These are phyloP conservation scores for Agrochola circellaris DNA, from an alignment of 2,888 invertebrate species.

Conservation along the genomic window DNA sequence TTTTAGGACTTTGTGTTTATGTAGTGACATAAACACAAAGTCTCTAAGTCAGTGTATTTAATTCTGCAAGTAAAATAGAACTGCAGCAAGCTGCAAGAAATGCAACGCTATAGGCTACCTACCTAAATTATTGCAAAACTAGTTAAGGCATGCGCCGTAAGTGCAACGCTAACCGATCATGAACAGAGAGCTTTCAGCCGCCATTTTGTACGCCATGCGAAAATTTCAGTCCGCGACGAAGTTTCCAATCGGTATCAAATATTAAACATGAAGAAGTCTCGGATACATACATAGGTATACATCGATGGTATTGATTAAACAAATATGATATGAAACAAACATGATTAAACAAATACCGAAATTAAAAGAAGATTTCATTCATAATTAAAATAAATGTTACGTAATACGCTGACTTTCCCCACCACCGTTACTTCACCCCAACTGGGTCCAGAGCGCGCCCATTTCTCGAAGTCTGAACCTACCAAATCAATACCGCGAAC, in stretches of 20 bases:
- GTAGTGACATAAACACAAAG: neutral
- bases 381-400: neutral
- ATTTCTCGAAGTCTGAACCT: slow-evolving; percentile 5
- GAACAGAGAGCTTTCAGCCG: neutral
- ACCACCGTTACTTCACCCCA: neutral
- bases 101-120: neutral
- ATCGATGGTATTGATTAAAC: too few relatives aligned
- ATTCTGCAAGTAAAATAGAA: neutral
- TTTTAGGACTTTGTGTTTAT: too few relatives aligned
- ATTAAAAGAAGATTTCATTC: neutral
- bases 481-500: slow-evolving; percentile 26
- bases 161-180: neutral
- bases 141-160: slow-evolving; percentile 4
- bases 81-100: neutral
- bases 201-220: slow-evolving; percentile 22
- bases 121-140: neutral
- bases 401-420: neutral
- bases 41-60: too few relatives aligned
- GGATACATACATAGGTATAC: too few relatives aligned
- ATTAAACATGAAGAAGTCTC: neutral
- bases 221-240: neutral
- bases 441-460: too few relatives aligned
- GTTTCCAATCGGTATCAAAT: neutral
- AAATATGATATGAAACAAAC: too few relatives aligned
- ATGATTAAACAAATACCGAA: neutral